Evolutionary conservation across 2,797 vertebrate genomes (phyloP).

Genomic region (Lagorchestes hirsutus): DNA sequence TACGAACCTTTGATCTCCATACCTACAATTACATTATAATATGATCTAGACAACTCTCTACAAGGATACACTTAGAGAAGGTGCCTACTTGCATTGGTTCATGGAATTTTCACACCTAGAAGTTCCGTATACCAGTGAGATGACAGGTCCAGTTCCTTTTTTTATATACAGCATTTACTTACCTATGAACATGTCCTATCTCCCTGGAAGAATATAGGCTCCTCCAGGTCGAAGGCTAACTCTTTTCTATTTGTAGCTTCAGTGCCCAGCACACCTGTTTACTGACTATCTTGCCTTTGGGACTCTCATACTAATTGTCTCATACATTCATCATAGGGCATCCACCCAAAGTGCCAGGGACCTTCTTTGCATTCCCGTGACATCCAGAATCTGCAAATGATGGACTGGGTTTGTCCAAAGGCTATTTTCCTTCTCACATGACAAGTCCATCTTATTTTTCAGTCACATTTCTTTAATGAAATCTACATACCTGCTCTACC

Average conservation of each 20-base stretch:
- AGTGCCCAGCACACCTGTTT: not conserved
- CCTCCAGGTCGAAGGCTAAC: not conserved
- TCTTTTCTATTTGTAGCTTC: not conserved
- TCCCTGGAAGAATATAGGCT: not conserved
- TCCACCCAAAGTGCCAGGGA: not conserved
- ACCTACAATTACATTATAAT: not conserved
- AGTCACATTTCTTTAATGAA: not conserved
- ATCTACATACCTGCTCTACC: not conserved
- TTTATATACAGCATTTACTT: not conserved
- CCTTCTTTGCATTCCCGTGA: not conserved
- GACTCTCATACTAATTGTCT: not conserved
- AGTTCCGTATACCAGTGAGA: not conserved
- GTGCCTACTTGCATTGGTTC: not conserved
- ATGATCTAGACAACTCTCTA: not conserved
- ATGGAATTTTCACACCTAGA: not conserved
- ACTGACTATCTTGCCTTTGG: not conserved
- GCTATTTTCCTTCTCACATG: not conserved
- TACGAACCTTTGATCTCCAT: not conserved
- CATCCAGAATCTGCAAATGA: not conserved
- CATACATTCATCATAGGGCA: not conserved
- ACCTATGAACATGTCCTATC: not conserved
- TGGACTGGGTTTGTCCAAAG: not conserved
- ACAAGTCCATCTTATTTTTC: not conserved
- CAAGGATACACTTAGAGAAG: not conserved
- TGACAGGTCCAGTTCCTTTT: not conserved